Evolutionary conservation across 2,113 vertebrate genomes (phyloP), one percentile per base, ranked within the genome.

Genomic region (Cacatua alba): DNA sequence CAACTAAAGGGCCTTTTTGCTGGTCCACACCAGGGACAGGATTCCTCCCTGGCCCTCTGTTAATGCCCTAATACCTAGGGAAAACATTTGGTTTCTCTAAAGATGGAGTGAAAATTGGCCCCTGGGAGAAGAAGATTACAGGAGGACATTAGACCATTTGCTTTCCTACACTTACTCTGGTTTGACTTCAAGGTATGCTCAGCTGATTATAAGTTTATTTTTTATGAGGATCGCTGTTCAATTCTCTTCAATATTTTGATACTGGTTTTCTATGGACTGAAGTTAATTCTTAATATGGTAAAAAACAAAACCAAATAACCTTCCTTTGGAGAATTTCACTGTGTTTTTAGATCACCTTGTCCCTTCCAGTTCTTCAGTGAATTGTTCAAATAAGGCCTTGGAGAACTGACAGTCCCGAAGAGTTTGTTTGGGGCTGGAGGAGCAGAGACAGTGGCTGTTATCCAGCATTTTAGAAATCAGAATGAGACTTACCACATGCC

Each of bases 331-430:
- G 49, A 89, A 82, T 85, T 92, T 80, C 23, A 28, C 49, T 48
- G 46, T 51, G 65, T 7, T 95, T 96, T 96, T 24, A 79, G 49
- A 89, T 85, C 95, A 97, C 92, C 95, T 93, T 95, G 71, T 91
- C 18, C 88, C 46, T 91, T 94, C 89, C 78, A 94, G 18, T 74
- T 92, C 81, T 60, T 69, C 67, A 92, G 78, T 59, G 65, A 94
- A 79, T 92, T 96, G 94, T 48, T 96, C 88, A 94, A 97, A 96
- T 95, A 95, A 96, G 94, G 91, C 49, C 81, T 95, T 94, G 93
- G 91, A 96, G 91, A 87, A 76, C 91, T 94, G 86, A 93, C 88
- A 95, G 85, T 94, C 88, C 94, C 52, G 0, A 92, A 64, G 49
- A 89, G 84, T 89, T 92, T 95, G 92, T 65, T 46, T 69, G 49